Conservation (phyloP, 2,888 invertebrate genomes). For the Pharmacophagus antenor region DNA sequence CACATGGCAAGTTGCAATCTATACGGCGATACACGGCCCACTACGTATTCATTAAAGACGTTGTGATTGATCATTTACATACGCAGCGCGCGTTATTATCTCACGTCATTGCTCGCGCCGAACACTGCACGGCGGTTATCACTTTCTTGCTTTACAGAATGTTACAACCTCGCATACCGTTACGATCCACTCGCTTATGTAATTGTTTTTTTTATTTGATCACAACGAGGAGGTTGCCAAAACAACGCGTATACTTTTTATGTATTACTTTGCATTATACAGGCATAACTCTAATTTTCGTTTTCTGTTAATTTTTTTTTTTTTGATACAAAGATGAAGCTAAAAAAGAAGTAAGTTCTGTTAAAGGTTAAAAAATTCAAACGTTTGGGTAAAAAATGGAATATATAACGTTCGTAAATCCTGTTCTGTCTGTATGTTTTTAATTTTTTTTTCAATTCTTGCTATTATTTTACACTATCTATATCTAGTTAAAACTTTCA, state of each 20-base stretch:
- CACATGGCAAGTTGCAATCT: background rate
- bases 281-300: background rate
- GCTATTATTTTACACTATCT: too few relatives aligned
- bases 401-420: too few relatives aligned
- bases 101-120: background rate
- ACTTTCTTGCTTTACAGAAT: background rate
- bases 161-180: background rate
- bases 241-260: background rate
- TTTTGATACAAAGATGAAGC: too few relatives aligned
- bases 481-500: too few relatives aligned
- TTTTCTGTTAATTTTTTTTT: too few relatives aligned
- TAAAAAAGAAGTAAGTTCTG: too few relatives aligned
- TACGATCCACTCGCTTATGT: background rate
- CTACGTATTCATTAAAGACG: conserved; percentile 7
- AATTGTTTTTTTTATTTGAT: too few relatives aligned
- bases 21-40: background rate
- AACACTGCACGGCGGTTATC: background rate
- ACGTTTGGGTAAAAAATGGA: too few relatives aligned
- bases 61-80: conserved; percentile 16
- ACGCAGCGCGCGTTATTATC: conserved; percentile 1
- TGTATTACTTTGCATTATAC: background rate
- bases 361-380: too few relatives aligned
- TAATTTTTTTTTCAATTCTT: too few relatives aligned
- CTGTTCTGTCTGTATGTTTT: too few relatives aligned
- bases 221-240: background rate